Conservation (phyloP, 2,113 vertebrate genomes). For the Heliornis fulica region DNA sequence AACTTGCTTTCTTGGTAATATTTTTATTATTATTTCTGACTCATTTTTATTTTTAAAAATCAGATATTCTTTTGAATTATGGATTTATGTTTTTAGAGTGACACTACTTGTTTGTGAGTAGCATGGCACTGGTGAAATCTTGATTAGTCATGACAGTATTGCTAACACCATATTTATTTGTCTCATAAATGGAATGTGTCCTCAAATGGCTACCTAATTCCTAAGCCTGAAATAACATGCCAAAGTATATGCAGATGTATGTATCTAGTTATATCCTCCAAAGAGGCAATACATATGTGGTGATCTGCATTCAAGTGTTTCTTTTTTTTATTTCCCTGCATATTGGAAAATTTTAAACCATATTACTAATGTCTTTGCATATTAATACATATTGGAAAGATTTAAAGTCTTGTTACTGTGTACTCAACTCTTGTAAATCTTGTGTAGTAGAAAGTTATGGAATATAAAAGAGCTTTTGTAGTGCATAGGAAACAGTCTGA, state of each 20-base stretch:
- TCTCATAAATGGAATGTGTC: not conserved
- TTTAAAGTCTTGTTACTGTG: not conserved
- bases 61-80: not conserved
- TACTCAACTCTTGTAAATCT: not conserved
- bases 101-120: not conserved
- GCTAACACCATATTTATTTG: not conserved
- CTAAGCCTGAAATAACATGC: not conserved
- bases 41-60: not conserved
- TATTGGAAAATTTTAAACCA: not conserved
- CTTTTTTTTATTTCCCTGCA: not conserved
- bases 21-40: not conserved
- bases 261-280: not conserved
- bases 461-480: slow-evolving; percentile 38
- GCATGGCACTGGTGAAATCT: not conserved
- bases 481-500: slow-evolving; percentile 30
- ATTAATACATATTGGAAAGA: not conserved
- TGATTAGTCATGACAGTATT: not conserved
- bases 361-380: not conserved
- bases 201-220: not conserved
- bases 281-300: not conserved
- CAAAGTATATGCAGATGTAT: not conserved
- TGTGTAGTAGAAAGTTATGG: not conserved
- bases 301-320: not conserved
- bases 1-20: not conserved
- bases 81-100: not conserved